Percentiles rank a stretch among this genome's conserved stretches.
Evolutionary conservation across 2,888 invertebrate genomes (phyloP).

Genomic region (Hemithea aestivaria): DNA sequence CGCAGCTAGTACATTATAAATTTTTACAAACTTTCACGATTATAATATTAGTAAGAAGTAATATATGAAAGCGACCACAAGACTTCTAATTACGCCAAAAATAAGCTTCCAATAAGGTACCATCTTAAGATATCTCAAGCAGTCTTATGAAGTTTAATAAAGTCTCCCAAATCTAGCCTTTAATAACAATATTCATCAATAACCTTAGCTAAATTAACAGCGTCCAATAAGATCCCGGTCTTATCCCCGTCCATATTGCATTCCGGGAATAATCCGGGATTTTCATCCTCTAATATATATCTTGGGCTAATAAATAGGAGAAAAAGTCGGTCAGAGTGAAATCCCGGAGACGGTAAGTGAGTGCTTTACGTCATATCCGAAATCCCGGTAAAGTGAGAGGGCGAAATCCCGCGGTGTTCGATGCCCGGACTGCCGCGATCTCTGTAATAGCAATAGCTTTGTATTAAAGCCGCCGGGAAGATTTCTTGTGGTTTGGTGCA

Average conservation of each 20-base stretch:
- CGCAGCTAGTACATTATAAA: too few species aligned
- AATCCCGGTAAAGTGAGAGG: slow-evolving; percentile 77
- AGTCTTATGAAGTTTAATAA: slow-evolving; percentile 23
- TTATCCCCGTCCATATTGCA: slow-evolving; percentile 46
- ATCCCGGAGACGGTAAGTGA: slow-evolving; percentile 58
- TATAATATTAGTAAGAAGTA: too few species aligned
- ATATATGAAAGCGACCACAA: too few species aligned
- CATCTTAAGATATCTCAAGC: slow-evolving; percentile 1
- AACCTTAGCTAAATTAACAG: slow-evolving; percentile 43
- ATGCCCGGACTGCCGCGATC: slow-evolving; percentile 70
- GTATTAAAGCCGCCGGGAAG: slow-evolving; percentile 73
- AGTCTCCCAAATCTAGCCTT: slow-evolving; percentile 22
- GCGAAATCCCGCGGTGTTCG: slow-evolving; percentile 71
- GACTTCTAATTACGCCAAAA: too few species aligned
- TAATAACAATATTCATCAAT: slow-evolving; percentile 33
- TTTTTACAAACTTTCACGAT: too few species aligned
- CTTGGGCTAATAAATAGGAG: slow-evolving; percentile 71
- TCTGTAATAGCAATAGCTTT: slow-evolving; percentile 78
- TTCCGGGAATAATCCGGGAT: slow-evolving; percentile 47
- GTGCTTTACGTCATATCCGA: slow-evolving; percentile 78
- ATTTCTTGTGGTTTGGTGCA: slow-evolving; percentile 63
- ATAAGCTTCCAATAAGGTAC: too few species aligned
- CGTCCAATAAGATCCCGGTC: slow-evolving; percentile 41
- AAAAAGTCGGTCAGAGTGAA: slow-evolving; percentile 69
- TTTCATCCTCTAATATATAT: slow-evolving; percentile 62